These are phyloP conservation scores for Callochromis pleurospilus DNA, from an alignment of 2,113 vertebrate species.

Conservation along the genomic window DNA sequence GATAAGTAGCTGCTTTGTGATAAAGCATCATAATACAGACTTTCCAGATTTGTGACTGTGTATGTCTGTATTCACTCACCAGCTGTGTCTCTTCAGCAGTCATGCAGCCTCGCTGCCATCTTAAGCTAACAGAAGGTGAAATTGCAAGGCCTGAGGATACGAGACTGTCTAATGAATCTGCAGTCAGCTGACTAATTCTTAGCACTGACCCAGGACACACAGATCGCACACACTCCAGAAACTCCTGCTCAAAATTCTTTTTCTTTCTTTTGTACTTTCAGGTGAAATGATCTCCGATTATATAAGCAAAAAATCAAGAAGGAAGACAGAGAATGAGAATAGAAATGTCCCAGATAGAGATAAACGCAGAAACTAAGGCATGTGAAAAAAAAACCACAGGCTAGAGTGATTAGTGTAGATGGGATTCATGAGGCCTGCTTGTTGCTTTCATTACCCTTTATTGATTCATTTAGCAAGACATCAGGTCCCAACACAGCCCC, in stretches of 20 bases:
- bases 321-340: neutral
- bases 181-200: conserved; percentile 16
- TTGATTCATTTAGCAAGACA: conserved; percentile 35
- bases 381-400: neutral
- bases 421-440: neutral
- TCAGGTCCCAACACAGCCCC: neutral
- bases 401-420: neutral
- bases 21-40: neutral
- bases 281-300: neutral
- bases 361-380: neutral
- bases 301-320: neutral
- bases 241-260: neutral
- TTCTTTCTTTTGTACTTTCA: neutral
- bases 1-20: neutral
- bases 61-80: neutral
- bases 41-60: neutral
- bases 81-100: neutral
- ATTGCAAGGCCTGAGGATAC: neutral
- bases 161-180: conserved; percentile 8
- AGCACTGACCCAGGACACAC: neutral
- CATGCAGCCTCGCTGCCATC: neutral
- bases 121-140: conserved; percentile 24
- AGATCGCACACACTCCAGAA: neutral
- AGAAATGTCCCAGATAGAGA: neutral
- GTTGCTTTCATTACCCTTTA: conserved; percentile 43